Percentiles rank a stretch among this genome's conserved stretches.
Evolutionary conservation across 2,113 vertebrate genomes (phyloP).

Genomic region (Pseudopodoces humilis): DNA sequence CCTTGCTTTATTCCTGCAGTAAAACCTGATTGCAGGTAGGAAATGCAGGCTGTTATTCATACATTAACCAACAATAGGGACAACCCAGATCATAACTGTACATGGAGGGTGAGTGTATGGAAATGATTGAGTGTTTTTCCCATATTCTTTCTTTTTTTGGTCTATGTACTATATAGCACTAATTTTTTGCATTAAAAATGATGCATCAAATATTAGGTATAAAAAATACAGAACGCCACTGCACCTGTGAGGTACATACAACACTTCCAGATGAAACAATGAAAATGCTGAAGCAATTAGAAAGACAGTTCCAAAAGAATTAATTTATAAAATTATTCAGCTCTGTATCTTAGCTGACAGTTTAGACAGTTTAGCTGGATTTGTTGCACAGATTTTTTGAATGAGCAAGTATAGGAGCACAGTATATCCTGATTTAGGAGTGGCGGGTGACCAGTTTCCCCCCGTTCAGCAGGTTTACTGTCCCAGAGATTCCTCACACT

Average conservation of each 20-base stretch:
- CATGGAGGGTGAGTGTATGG: background rate
- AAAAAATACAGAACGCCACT: background rate
- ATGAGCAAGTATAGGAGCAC: background rate
- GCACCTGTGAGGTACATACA: background rate
- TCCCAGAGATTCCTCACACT: background rate
- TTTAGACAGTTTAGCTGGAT: background rate
- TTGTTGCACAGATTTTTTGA: background rate
- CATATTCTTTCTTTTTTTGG: background rate
- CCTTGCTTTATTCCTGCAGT: slow-evolving; percentile 15
- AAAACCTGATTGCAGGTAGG: background rate
- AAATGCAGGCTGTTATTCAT: background rate
- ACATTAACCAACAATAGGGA: background rate
- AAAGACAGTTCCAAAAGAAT: background rate
- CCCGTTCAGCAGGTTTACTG: background rate
- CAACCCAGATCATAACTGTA: background rate
- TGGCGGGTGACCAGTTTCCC: background rate
- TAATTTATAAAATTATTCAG: background rate
- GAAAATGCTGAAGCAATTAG: background rate
- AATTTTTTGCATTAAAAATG: background rate
- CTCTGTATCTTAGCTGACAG: background rate
- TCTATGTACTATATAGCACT: background rate
- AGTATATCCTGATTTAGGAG: background rate
- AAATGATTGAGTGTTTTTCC: background rate
- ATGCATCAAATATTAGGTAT: background rate
- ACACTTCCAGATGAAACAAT: background rate